Evolutionary conservation across 2,888 invertebrate species (phyloP), one percentile per base, ranked within the genome.

Genomic region (Anarsia innoxiella): DNA sequence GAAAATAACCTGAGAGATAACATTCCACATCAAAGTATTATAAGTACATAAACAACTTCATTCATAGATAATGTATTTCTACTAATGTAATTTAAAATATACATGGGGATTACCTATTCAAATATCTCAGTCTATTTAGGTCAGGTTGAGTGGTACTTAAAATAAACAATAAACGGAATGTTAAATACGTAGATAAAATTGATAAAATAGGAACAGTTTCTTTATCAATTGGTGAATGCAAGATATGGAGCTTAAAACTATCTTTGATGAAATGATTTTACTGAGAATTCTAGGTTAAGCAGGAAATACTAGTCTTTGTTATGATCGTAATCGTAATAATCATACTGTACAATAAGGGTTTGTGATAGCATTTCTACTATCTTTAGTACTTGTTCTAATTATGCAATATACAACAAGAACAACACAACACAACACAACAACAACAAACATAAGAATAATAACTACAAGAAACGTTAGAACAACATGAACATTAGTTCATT

Each of bases 81-180:
- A 27, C 8, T 16, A 16, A 27, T 27, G 11, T 10, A 10, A 34
- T 13, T 15, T 12, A 3, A 10, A 34, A 27, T 34, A 27, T 2
- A 37, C n/a, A 37, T 33, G 56, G 51, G 54, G 53, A 58, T 56
- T 57, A 56, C 49, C 51, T 31, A 36, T 34, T 23, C 37, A 45
- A 44, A 36, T 44, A 28, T 41, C 31, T 31, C 13, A 28, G 36
- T 40, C 41, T 46, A 59, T 53, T 51, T 49, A 58, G 58, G 60
- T 59, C 56, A 50, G 28, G 8, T 41, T 12, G 29, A 55, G 46
- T 41, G 48, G 39, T 41, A 44, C 54, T 58, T 48, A 37, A 40
- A 49, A 43, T 40, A 40, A 37, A 38, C 27, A 29, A 36, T 40
- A 30, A 29, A 32, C 29, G 41, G 37, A 38, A 41, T 41, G 35